Base-by-base conservation (phyloP, 2,113 vertebrate genomes). In the Tonatia bakeri region DNA sequence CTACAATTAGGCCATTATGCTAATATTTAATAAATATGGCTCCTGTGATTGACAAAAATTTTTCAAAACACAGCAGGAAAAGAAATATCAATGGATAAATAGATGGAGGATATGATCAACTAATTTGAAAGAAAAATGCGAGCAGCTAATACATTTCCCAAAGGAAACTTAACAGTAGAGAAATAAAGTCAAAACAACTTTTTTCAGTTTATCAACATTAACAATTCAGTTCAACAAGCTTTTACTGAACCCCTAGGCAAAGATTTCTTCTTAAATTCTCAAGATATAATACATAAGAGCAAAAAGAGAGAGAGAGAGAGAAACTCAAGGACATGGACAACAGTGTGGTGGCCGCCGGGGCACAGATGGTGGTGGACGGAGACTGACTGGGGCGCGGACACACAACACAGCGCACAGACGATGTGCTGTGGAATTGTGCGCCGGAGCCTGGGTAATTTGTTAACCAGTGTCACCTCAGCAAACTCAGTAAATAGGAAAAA, bases 121-220 rank as follows among this genome's bases (percentile, higher is more conserved):
- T 36, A 64, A 82, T 56, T 79, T 20, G 77, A 92, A 73, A 85
- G 61, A 88, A 26, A 88, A 85, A 95, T 59, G n/a, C 56, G 92
- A 83, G 43, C 17, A 19, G 24, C 64, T 80, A 70, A 84, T 15
- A 76, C 33, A 69, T 85, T 79, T 79, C 83, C 31, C 31, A 80
- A 75, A 70, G 43, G 6, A 59, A 94, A 88, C n/a, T 93, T 76
- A 75, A 8, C 76, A 82, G 38, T 3, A 94, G 11, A 84, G 20
- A 93, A 76, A 61, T 93, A 73, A 88, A 95, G 94, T 75, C n/a
- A 59, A 43, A 88, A 38, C 4, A 59, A 86, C n/a, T 36, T 80
- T 75, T 67, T 76, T 75, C 22, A 75, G 61, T 64, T 87, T 77
- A 38, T 28, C 56, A 43, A 19, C 38, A 88, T 73, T 67, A 91